These are phyloP conservation scores for Pardosa pseudoannulata DNA, from an alignment of 2,888 invertebrate species.

Conservation along the genomic window DNA sequence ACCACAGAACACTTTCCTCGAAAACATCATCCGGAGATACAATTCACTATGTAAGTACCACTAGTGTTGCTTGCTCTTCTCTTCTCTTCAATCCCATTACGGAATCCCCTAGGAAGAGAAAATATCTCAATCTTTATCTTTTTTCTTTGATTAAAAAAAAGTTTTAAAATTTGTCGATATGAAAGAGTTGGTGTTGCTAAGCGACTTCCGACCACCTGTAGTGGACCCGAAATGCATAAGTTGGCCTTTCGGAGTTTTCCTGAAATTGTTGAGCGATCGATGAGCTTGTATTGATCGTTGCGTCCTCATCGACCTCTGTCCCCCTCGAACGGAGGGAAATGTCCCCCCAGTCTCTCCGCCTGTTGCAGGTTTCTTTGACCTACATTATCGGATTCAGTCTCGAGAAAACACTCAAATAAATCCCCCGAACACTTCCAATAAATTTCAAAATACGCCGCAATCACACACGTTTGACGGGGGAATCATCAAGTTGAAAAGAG, in stretches of 20 bases:
- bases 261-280: constrained; percentile 47
- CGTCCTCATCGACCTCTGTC: constrained; percentile 60
- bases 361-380: constrained; percentile 63
- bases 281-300: constrained; percentile 49
- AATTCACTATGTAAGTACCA: constrained; percentile 97
- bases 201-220: constrained; percentile 63
- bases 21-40: constrained; percentile 98
- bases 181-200: constrained; percentile 41
- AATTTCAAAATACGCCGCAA: too few relatives aligned
- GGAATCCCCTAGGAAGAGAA: too few relatives aligned
- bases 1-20: constrained; percentile 99
- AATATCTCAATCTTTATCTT: too few relatives aligned
- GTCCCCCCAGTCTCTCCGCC: constrained; percentile 40
- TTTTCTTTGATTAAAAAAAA: too few relatives aligned
- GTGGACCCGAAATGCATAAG: constrained; percentile 38
- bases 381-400: too few relatives aligned
- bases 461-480: too few relatives aligned
- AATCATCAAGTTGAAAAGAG: too few relatives aligned
- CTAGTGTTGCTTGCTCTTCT: too few relatives aligned
- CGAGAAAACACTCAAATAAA: too few relatives aligned
- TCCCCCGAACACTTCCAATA: too few relatives aligned
- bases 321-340: constrained; percentile 32
- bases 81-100: not conserved
- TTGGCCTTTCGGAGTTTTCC: constrained; percentile 16
- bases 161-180: too few relatives aligned